Percentiles rank a stretch among this genome's conserved stretches.
phyloP scores from a whole-genome alignment of 1,140 invertebrate species.

The Popillia japonica region DNA sequence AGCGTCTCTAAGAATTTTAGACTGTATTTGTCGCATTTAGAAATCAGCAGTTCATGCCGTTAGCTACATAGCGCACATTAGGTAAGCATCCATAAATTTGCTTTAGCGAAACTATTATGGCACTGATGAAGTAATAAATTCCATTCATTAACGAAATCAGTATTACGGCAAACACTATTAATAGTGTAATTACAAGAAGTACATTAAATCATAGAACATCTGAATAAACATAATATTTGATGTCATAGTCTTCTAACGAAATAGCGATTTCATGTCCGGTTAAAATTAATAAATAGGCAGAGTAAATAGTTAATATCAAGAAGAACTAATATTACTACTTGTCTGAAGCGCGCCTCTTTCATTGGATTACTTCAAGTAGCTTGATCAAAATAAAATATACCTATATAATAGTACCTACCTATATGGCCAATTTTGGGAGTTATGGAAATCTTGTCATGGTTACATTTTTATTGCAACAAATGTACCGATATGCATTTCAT shows the following conservation, averaged over 20 bases:
- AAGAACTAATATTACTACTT: neutral
- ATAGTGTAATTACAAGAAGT: neutral
- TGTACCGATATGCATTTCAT: too few relatives aligned
- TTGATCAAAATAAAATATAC: too few relatives aligned
- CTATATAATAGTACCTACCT: too few relatives aligned
- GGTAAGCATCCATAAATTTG: neutral
- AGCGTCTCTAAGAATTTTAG: neutral
- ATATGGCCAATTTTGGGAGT: too few relatives aligned
- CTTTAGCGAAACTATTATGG: neutral
- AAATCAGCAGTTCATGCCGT: neutral
- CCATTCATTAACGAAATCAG: neutral
- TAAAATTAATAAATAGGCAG: neutral
- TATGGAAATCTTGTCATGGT: too few relatives aligned
- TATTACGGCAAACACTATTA: neutral
- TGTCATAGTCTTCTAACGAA: slow-evolving; percentile 2
- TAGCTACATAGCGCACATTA: neutral
- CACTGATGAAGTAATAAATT: neutral
- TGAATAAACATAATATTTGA: neutral
- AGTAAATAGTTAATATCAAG: neutral
- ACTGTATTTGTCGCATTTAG: slow-evolving; percentile 3
- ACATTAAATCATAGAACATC: slow-evolving; percentile 1
- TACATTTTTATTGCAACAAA: too few relatives aligned
- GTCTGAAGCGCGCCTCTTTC: too few relatives aligned
- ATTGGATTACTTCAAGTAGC: too few relatives aligned
- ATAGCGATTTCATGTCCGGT: neutral